A percentile compares a stretch with the other conserved stretches of the same genome.
Evolutionary conservation across 2,888 invertebrate genomes (phyloP).

Genomic region (Dryadula phaetusa): DNA sequence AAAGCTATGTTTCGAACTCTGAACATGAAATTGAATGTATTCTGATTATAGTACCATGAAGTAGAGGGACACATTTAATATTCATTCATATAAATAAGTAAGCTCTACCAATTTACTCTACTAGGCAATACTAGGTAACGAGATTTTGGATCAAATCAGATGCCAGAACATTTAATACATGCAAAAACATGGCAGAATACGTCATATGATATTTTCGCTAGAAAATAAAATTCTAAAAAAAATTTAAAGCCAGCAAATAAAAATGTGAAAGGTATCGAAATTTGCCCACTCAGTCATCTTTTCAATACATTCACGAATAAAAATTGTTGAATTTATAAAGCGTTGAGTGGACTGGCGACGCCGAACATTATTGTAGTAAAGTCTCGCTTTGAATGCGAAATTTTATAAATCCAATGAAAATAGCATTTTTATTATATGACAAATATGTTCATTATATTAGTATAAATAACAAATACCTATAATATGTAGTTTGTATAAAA

Average conservation of each 20-base stretch:
- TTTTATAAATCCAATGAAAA: not conserved
- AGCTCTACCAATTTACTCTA: not conserved
- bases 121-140: no score
- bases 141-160: not conserved
- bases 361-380: not conserved
- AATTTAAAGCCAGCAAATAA: slow-evolving; percentile 14
- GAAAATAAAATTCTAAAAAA: slow-evolving; percentile 12
- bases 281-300: slow-evolving; percentile 28
- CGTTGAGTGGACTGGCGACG: slow-evolving; percentile 14
- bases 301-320: slow-evolving; percentile 31
- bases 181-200: no score
- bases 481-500: no score
- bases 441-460: no score
- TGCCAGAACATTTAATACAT: no score
- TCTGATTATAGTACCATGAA: not conserved
- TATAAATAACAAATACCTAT: no score
- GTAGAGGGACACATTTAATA: not conserved
- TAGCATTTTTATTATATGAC: no score
- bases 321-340: slow-evolving; percentile 32
- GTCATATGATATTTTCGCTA: slow-evolving; percentile 4
- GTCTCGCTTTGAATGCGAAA: not conserved
- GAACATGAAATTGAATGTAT: no score
- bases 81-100: not conserved
- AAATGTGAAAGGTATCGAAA: slow-evolving; percentile 17
- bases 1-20: no score